phyloP scores from a whole-genome alignment of 2,888 invertebrate species.

The Dasysyrphus albostriatus region DNA sequence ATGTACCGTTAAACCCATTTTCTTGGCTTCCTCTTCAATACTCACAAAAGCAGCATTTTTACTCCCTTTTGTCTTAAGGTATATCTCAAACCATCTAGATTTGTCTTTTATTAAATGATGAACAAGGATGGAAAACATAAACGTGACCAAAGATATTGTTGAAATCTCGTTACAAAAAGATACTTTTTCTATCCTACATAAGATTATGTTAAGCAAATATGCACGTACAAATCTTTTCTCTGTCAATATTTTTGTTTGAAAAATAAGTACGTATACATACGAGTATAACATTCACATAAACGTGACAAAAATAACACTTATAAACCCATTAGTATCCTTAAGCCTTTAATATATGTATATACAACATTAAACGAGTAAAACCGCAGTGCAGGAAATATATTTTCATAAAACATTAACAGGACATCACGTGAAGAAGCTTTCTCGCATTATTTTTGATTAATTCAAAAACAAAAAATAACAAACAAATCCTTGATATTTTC shows the following conservation, averaged over 20 bases:
- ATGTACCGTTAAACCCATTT: too few relatives aligned
- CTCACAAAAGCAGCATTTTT: too few relatives aligned
- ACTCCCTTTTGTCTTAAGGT: too few relatives aligned
- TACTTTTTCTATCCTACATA: not conserved
- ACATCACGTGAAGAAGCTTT: constrained; percentile 31
- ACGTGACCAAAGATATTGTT: constrained; percentile 32
- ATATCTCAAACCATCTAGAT: not conserved
- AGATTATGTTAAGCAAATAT: constrained; percentile 19
- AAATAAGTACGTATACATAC: not conserved
- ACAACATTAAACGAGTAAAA: constrained; percentile 6
- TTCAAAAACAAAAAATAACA: not conserved
- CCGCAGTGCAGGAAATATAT: constrained; percentile 39
- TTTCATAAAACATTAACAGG: constrained; percentile 22
- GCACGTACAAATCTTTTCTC: not conserved
- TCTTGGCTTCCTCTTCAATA: too few relatives aligned
- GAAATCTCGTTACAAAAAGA: constrained; percentile 19
- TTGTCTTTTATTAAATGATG: not conserved
- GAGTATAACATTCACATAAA: constrained; percentile 2
- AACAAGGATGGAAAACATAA: not conserved
- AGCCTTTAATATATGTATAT: not conserved
- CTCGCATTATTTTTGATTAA: constrained; percentile 28
- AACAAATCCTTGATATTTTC: constrained; percentile 18
- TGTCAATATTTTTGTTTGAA: constrained; percentile 18
- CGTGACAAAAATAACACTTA: constrained; percentile 43
- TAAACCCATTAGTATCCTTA: constrained; percentile 21